Conservation (phyloP, 2,113 vertebrate genomes). For the Campylorhamphus procurvoides region DNA sequence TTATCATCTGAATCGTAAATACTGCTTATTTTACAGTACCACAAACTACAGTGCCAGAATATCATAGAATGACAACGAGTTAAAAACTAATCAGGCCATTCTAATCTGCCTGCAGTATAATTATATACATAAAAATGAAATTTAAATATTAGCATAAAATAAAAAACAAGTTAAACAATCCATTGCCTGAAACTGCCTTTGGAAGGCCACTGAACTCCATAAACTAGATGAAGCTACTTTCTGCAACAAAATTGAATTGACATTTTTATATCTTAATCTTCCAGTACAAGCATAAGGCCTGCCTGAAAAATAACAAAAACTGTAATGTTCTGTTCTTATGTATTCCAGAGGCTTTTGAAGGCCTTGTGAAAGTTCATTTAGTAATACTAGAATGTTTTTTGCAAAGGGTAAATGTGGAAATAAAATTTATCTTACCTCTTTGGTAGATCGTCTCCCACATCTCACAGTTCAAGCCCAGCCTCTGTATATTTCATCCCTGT, state of each 20-base stretch:
- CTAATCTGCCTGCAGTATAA: background rate
- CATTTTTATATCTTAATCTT: background rate
- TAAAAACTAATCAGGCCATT: background rate
- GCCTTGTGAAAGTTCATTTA: background rate
- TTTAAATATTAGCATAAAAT: background rate
- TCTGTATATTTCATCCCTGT: background rate
- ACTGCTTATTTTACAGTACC: background rate
- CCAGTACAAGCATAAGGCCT: background rate
- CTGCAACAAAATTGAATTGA: background rate
- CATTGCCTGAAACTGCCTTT: background rate
- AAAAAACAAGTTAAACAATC: background rate
- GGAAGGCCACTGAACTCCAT: background rate
- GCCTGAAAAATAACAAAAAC: background rate
- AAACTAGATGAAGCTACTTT: background rate
- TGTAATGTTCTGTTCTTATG: background rate
- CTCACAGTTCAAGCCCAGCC: background rate
- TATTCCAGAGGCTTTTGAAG: background rate
- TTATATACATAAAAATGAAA: background rate
- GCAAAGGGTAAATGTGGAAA: background rate
- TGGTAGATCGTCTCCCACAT: background rate
- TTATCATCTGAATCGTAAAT: background rate
- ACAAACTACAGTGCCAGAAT: background rate
- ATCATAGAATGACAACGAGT: background rate
- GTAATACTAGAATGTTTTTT: background rate
- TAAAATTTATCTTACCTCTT: background rate